Conservation (phyloP, 2,888 invertebrate species). For the Torymus texanus region DNA sequence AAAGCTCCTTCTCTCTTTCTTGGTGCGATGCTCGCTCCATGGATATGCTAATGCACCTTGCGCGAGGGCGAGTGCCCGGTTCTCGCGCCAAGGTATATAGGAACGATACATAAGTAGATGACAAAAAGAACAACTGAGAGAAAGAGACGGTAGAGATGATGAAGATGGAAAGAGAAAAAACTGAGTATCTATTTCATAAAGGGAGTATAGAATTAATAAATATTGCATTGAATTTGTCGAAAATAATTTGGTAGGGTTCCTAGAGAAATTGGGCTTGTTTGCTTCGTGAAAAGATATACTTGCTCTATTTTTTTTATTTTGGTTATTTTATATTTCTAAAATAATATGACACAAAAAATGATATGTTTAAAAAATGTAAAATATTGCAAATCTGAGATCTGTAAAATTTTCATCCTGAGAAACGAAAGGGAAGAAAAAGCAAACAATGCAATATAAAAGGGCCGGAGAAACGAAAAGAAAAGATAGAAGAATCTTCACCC, state of each 20-base stretch:
- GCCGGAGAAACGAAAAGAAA: slow-evolving; percentile 32
- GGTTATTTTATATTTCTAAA: too few species aligned
- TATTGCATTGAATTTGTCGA: too few species aligned
- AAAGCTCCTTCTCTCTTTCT: slow-evolving; percentile 27
- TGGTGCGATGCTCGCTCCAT: slow-evolving; percentile 35
- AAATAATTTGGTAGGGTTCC: too few species aligned
- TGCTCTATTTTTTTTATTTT: too few species aligned
- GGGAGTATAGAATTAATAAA: too few species aligned
- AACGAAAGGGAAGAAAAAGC: slow-evolving; percentile 26
- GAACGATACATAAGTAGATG: slow-evolving; percentile 22
- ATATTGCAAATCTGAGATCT: slow-evolving; percentile 47
- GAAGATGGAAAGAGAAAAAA: slow-evolving; percentile 5
- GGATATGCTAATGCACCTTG: slow-evolving; percentile 57
- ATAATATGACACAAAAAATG: background rate
- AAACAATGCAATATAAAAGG: slow-evolving; percentile 22
- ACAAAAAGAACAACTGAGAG: slow-evolving; percentile 6
- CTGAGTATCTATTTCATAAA: background rate
- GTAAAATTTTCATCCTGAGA: slow-evolving; percentile 47
- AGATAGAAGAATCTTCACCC: slow-evolving; percentile 55
- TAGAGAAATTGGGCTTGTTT: too few species aligned
- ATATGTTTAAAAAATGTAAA: slow-evolving; percentile 21
- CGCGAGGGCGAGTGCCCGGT: background rate
- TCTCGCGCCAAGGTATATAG: background rate
- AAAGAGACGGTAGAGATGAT: background rate
- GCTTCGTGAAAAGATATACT: too few species aligned